Percentiles rank a stretch among this genome's conserved stretches.
phyloP scores from a whole-genome alignment of 2,888 invertebrate species.

The Piscicola geometra region DNA sequence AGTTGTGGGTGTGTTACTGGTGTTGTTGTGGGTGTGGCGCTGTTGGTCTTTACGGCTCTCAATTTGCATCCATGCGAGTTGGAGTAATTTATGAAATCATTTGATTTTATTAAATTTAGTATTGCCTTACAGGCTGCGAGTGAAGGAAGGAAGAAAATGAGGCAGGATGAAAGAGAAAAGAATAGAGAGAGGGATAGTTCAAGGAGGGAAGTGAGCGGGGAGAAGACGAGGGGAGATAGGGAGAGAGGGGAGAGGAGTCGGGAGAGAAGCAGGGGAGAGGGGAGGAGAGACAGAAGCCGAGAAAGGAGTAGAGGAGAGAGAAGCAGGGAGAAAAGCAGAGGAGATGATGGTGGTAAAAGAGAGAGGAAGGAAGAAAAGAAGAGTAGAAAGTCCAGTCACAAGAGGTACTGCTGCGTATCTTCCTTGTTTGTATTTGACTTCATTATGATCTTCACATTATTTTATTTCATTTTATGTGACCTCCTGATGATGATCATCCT shows the following conservation, averaged over 20 bases:
- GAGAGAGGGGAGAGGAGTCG: slow-evolving; percentile 23
- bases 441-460: no score
- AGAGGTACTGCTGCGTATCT: neutral
- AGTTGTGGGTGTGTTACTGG: slow-evolving; percentile 10
- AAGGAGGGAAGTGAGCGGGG: slow-evolving; percentile 44
- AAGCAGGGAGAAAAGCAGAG: slow-evolving; percentile 43
- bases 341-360: slow-evolving; percentile 34
- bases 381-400: slow-evolving; percentile 29
- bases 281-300: slow-evolving; percentile 29
- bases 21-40: neutral
- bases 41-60: neutral
- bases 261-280: slow-evolving; percentile 25
- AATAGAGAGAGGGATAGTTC: slow-evolving; percentile 42
- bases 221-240: slow-evolving; percentile 41
- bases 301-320: slow-evolving; percentile 39
- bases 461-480: no score
- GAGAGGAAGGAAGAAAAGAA: slow-evolving; percentile 44
- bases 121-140: slow-evolving; percentile 50
- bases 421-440: no score
- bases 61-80: no score
- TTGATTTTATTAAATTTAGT: no score
- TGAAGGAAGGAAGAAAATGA: slow-evolving; percentile 50
- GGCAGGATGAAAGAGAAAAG: slow-evolving; percentile 54
- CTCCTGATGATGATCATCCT: neutral
- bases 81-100: no score